Evolutionary conservation across 2,888 invertebrate genomes (phyloP).

Genomic region (Apodemia hepburni): DNA sequence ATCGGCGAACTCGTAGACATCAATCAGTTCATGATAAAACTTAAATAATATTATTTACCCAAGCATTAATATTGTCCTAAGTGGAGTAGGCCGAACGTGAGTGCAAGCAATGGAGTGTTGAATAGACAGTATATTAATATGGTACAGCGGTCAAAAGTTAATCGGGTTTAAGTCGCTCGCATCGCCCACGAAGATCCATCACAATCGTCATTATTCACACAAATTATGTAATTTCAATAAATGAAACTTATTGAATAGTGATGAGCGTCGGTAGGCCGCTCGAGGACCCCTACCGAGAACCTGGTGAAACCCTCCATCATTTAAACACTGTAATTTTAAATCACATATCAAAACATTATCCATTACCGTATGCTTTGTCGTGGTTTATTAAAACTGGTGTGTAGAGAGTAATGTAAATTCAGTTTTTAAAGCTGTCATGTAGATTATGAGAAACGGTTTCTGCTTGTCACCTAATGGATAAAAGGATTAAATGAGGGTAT

Average conservation of each 20-base stretch:
- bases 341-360: conserved; percentile 34
- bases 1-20: neutral
- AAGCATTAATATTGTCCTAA: conserved; percentile 21
- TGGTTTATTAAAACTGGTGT: neutral
- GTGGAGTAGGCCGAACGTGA: conserved; percentile 29
- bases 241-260: conserved; percentile 79
- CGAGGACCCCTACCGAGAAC: conserved; percentile 59
- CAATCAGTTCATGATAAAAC: neutral
- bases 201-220: conserved; percentile 80
- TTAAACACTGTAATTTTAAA: conserved; percentile 35
- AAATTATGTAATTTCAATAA: conserved; percentile 81
- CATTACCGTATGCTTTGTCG: conserved; percentile 30
- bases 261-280: conserved; percentile 75
- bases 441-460: neutral
- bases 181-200: conserved; percentile 80
- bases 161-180: conserved; percentile 76
- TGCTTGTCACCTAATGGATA: neutral
- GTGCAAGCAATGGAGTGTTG: conserved; percentile 42
- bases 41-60: neutral
- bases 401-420: neutral
- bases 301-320: conserved; percentile 38
- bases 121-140: conserved; percentile 72
- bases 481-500: neutral
- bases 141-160: conserved; percentile 74
- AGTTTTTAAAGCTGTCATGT: neutral